These are phyloP conservation scores for Pelodiscus sinensis DNA, from an alignment of 2,113 vertebrate genomes.

Conservation along the genomic window DNA sequence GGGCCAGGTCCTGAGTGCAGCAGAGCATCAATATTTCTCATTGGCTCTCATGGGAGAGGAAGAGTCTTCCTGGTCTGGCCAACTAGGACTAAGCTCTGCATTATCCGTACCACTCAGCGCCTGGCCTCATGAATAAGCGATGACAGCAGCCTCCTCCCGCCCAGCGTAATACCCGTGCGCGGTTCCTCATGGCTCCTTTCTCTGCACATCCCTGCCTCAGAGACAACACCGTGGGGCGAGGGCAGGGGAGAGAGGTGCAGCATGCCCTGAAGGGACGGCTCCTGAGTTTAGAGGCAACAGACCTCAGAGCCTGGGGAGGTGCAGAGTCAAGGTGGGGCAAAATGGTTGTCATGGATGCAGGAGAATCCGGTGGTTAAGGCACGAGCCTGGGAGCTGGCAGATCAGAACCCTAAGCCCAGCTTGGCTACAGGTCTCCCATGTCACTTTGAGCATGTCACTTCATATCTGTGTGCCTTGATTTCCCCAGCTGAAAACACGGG, in stretches of 20 bases:
- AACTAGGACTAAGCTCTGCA: neutral
- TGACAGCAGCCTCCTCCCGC: neutral
- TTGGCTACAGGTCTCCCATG: no score
- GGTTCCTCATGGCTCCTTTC: neutral
- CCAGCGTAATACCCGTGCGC: neutral
- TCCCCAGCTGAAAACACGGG: rapidly evolving
- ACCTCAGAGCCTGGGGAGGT: neutral
- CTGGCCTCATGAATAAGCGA: neutral
- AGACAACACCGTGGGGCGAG: neutral
- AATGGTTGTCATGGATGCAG: neutral
- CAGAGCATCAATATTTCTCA: neutral
- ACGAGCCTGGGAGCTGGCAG: rapidly evolving
- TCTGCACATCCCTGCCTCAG: neutral
- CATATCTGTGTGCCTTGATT: neutral
- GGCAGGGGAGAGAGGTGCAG: neutral
- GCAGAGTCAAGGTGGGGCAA: neutral
- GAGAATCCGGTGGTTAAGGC: neutral
- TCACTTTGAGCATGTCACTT: neutral
- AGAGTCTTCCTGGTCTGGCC: rapidly evolving
- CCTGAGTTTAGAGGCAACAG: neutral
- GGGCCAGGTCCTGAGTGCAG: neutral
- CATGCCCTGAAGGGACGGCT: neutral
- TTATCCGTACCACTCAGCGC: neutral
- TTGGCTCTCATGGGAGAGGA: rapidly evolving
- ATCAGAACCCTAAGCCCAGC: neutral